Evolutionary conservation across 2,888 invertebrate genomes (phyloP), one percentile per base, ranked within the genome.

Genomic region (Magallana nippona): DNA sequence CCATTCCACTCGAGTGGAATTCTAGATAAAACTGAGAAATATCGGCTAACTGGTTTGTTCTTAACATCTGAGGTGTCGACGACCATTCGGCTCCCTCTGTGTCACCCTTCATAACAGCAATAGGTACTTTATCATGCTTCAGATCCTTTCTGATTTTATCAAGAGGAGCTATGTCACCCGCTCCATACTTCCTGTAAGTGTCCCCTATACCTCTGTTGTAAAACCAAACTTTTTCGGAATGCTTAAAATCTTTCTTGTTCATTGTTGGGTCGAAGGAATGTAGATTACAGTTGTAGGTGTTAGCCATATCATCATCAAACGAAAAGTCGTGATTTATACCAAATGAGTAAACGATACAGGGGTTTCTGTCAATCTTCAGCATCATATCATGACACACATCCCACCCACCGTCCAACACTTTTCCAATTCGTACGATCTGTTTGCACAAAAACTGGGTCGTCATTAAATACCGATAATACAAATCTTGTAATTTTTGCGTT

Each of bases 171-270:
- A 71, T 71, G 2, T 71, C 71, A 27, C 71, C 71, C 15, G 71
- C 15, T 11, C 71, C 71, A 32, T 71, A 71, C 27, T 71, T 71
- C 15, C 32, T 11, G 13, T 71, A 71, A 15, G 19, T 22, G 11
- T 13, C 71, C 13, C 71, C 32, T 71, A 71, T 71, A 71, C 71
- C 71, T 32, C 71, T 71, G 71, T 71, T 71, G 22, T 71, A 71
- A 27, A 71, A 71, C 71, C 71, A 71, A 71, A 71, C 71, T 71
- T 71, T 71, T 27, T 10, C 8, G 2, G 71, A 11, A 32, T 71
- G 71, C 32, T 71, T 71, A 27, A 15, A 32, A 71, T 27, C 17
- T 71, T 71, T 15, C 71, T 22, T 71, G 0, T 27, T 71, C 71
- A 71, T 71, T 22, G 71, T 71, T 1, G 71, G 71, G 13, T 71